Evolutionary conservation across 2,797 vertebrate species (phyloP).

Genomic region (Hafferia zeledoni): DNA sequence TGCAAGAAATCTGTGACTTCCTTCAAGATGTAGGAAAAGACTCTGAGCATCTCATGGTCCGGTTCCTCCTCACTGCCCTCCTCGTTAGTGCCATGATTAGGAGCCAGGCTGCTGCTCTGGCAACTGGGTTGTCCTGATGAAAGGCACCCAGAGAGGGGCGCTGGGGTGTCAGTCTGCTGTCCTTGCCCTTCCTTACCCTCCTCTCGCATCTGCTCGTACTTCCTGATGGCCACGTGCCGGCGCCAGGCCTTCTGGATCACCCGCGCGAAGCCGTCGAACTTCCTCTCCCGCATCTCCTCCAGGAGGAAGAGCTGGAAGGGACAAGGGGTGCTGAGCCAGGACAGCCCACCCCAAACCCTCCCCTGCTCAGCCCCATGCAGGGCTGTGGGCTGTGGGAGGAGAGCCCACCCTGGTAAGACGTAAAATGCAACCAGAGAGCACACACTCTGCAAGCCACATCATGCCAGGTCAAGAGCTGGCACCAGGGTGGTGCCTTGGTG

Average conservation of each 20-base stretch:
- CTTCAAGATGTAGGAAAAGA: background rate
- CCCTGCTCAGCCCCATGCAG: fast-evolving
- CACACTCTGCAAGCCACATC: no score
- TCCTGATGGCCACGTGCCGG: conserved; percentile 85
- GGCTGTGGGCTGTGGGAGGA: background rate
- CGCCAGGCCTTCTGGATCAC: conserved; percentile 96
- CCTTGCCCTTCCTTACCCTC: conserved; percentile 82
- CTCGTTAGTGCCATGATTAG: fast-evolving
- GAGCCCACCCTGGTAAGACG: no score
- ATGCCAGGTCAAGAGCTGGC: no score
- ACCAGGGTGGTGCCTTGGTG: no score
- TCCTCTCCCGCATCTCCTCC: conserved; percentile 96
- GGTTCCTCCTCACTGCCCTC: background rate
- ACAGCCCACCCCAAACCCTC: background rate
- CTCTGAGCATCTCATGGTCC: fast-evolving
- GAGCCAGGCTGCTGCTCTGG: background rate
- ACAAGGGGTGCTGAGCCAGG: background rate
- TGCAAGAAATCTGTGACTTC: background rate
- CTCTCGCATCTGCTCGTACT: conserved; percentile 96
- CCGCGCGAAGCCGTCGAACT: conserved; percentile 92
- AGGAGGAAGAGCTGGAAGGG: conserved; percentile 90
- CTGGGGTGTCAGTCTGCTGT: fast-evolving
- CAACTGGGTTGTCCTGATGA: background rate
- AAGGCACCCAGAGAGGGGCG: background rate
- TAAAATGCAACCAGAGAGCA: no score